Conservation (phyloP, 2,888 invertebrate genomes). For the Netelia virgata region DNA sequence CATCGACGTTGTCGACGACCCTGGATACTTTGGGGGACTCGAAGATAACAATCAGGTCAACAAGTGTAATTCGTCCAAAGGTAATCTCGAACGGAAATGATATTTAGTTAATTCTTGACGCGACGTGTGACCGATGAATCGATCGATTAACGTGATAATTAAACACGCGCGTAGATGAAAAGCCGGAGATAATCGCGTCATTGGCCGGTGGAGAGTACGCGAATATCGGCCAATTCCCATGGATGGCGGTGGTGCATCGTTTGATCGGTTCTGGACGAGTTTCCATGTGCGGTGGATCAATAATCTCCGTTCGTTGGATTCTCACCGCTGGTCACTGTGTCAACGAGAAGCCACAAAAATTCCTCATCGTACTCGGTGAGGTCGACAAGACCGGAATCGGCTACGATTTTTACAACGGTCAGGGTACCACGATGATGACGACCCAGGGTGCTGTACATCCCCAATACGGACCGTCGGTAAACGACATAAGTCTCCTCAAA, state of each 20-base stretch:
- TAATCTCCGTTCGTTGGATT: slow-evolving; percentile 74
- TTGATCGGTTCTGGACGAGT: slow-evolving; percentile 59
- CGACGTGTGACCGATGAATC: too few relatives aligned
- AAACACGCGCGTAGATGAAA: background rate
- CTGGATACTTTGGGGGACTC: slow-evolving; percentile 45
- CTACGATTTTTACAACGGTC: slow-evolving; percentile 66
- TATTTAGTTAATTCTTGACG: background rate
- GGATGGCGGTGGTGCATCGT: slow-evolving; percentile 74
- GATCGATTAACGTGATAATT: too few relatives aligned
- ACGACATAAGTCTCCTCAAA: slow-evolving; percentile 74
- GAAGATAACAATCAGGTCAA: background rate
- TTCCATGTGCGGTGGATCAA: slow-evolving; percentile 74
- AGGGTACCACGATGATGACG: slow-evolving; percentile 73
- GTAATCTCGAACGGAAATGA: slow-evolving; percentile 24
- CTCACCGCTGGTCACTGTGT: slow-evolving; percentile 77
- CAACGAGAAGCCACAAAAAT: slow-evolving; percentile 37
- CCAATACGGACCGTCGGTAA: slow-evolving; percentile 40
- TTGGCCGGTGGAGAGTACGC: slow-evolving; percentile 71
- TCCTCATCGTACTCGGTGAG: slow-evolving; percentile 73
- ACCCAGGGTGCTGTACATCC: slow-evolving; percentile 68
- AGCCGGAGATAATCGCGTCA: slow-evolving; percentile 7
- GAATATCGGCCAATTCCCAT: slow-evolving; percentile 72
- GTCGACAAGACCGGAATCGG: slow-evolving; percentile 68
- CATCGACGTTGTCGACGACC: slow-evolving; percentile 18
- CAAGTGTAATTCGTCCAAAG: background rate